These are phyloP conservation scores for Rhipidura dahli DNA, from an alignment of 2,113 vertebrate species.

Conservation along the genomic window DNA sequence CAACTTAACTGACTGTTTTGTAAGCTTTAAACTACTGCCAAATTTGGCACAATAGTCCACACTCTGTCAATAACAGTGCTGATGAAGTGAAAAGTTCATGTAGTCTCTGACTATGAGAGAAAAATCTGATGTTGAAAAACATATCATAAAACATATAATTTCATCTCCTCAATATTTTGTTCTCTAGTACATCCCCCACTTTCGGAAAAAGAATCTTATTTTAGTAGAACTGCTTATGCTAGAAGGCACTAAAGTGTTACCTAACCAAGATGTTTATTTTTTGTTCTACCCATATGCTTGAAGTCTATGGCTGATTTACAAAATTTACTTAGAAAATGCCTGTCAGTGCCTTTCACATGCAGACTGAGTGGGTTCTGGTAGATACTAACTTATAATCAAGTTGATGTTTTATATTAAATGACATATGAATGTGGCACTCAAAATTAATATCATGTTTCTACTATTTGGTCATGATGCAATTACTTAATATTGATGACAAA, in stretches of 20 bases:
- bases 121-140: not conserved
- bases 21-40: not conserved
- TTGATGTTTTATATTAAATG: not conserved
- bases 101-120: not conserved
- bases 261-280: not conserved
- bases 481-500: not conserved
- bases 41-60: not conserved
- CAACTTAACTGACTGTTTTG: not conserved
- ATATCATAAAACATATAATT: not conserved
- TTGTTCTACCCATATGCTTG: not conserved
- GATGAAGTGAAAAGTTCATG: not conserved
- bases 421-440: not conserved
- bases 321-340: not conserved
- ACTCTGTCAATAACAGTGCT: not conserved
- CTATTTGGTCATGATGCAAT: not conserved
- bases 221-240: not conserved
- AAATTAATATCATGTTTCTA: not conserved
- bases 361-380: not conserved
- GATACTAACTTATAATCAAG: not conserved
- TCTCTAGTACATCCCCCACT: not conserved
- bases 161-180: not conserved
- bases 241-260: not conserved
- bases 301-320: not conserved
- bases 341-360: not conserved
- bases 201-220: not conserved